Evolutionary conservation across 2,888 invertebrate genomes (phyloP), one percentile per base, ranked within the genome.

Genomic region (Diplazon laetatorius): DNA sequence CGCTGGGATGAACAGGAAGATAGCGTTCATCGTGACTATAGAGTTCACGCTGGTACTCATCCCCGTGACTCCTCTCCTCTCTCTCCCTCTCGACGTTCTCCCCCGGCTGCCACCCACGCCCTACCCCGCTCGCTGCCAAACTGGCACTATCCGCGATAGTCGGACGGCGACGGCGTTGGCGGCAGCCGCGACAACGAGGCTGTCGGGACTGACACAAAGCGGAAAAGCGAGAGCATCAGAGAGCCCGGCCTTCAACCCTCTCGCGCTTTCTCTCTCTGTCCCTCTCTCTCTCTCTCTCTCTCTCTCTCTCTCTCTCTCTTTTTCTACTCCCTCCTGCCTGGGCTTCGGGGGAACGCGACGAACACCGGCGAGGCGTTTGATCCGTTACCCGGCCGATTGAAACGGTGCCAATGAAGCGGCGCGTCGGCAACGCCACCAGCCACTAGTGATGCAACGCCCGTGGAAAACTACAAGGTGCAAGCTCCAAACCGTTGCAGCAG

Each of bases 391-490:
- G 71, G 81, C 82, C 83, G 85, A 85, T 90, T 90, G 89, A 90
- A 90, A 87, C 88, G 87, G 85, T 89, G 90, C 90, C 90, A 90
- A 89, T 89, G 88, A 87, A 86, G 84, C 86, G 80, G 52, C 70
- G 52, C 70, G 69, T 71, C 70, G 75, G 75, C 80, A 37, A 63
- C 78, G 39, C 63, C 69, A 62, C 65, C 65, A 46, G 57, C 74
- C 57, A 68, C 69, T 78, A 14, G n/a, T 30, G 57, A 39, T 66
- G 78, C 79, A 65, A 80, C 69, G 72, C 59, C 69, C 73, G 44
- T 74, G 65, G 39, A 70, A 70, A 73, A 72, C 77, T 76, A 63
- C 69, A 72, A 69, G 75, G 78, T 79, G 71, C 78, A 79, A 76
- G 57, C 78, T 79, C 39, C 57, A 63, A 70, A 66, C 55, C 68